Conservation (phyloP, 2,113 vertebrate genomes). For the Lepisosteus oculatus region DNA sequence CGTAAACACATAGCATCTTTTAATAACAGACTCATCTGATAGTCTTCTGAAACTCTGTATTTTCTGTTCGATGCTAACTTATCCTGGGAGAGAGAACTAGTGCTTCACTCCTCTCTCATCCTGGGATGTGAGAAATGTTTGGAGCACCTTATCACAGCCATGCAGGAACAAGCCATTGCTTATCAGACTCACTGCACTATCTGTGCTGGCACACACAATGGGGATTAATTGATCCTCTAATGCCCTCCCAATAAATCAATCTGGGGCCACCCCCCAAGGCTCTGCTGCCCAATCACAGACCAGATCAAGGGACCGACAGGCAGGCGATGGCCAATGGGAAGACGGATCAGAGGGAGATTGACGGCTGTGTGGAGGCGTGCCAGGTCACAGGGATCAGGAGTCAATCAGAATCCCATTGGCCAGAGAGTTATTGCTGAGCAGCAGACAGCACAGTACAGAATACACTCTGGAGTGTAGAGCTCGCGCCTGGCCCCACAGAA, state of each 20-base stretch:
- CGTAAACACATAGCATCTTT: too few species aligned
- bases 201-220: slow-evolving; percentile 74
- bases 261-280: slow-evolving; percentile 46
- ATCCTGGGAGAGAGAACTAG: slow-evolving; percentile 42
- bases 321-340: slow-evolving; percentile 54
- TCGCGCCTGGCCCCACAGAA: not conserved
- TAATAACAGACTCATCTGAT: too few species aligned
- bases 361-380: slow-evolving; percentile 39
- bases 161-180: slow-evolving; percentile 69
- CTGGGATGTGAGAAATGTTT: slow-evolving; percentile 38
- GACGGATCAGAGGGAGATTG: slow-evolving; percentile 38
- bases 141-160: slow-evolving; percentile 60
- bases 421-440: slow-evolving; percentile 37
- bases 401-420: slow-evolving; percentile 63
- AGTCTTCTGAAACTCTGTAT: too few species aligned
- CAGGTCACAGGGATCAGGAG: slow-evolving; percentile 44
- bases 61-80: too few species aligned
- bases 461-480: slow-evolving; percentile 15
- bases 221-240: slow-evolving; percentile 78
- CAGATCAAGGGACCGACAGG: slow-evolving; percentile 49
- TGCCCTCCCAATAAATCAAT: slow-evolving; percentile 77
- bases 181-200: slow-evolving; percentile 69
- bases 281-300: slow-evolving; percentile 52
- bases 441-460: slow-evolving; percentile 25
- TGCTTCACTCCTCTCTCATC: slow-evolving; percentile 22